Base-by-base conservation (phyloP, 2,113 vertebrate genomes). In the Ophthalmolycus amberensis region DNA sequence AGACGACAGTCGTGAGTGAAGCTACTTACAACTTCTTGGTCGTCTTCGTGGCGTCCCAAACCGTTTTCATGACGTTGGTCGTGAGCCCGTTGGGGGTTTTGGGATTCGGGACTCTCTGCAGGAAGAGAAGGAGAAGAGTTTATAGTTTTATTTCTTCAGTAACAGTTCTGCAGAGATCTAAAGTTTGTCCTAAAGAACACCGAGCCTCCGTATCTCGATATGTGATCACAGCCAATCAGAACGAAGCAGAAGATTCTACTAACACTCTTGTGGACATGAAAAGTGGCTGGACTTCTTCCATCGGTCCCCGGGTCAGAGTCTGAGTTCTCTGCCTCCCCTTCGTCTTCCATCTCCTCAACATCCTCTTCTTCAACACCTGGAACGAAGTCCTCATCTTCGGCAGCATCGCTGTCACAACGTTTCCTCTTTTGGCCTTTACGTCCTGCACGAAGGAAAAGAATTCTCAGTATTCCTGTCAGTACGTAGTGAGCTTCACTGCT, bases 11-110 rank as follows among this genome's bases (percentile, higher is more conserved):
- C 3, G 12, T 3, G 11, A 42, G 9, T 0, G 12, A 12, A 59
- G 54, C 11, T 3, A 75, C 97, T 97, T 91, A 98, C 97, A 97
- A 93, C 62, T 94, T 93, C 93, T 94, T 96, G 74, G 95, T 97
- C 3, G 91, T 83, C 58, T 92, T 90, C 7, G 94, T 90, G 48
- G 94, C 85, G 9, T 94, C 94, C 95, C 94, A 96, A 22, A 96
- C 91, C 0, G 93, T 91, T 18, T 88, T 94, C 95, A 97, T 97
- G 85, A 95, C 56, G 63, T 84, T 91, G 75, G 90, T 93, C 63
- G 89, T 73, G 65, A 98, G 91, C 12, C 96, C 97, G 0, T 97
- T 98, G 79, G 92, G 76, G 70, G 94, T 90, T 1, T 88, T 76
- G 11, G 88, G 88, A 15, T 90, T 76, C 65, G 89, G 56, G 25